A percentile compares a stretch with the other conserved stretches of the same genome.
Evolutionary conservation across 1,140 invertebrate genomes (phyloP).

Genomic region (Olivierus martensii): DNA sequence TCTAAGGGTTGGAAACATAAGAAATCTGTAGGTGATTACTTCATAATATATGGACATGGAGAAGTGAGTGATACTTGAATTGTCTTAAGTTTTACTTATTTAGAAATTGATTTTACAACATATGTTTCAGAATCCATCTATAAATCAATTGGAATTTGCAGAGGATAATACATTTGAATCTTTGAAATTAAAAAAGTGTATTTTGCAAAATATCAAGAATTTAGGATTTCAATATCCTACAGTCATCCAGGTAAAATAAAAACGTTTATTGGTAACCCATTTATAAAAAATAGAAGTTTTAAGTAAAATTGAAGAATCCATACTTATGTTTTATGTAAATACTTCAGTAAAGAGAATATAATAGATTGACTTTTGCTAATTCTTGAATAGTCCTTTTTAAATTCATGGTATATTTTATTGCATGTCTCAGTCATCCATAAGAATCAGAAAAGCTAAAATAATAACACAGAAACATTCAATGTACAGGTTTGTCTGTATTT

Average conservation of each 20-base stretch:
- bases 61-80: neutral
- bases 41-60: slow-evolving; percentile 8
- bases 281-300: no score
- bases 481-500: no score
- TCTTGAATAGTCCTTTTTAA: no score
- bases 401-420: no score
- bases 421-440: no score
- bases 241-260: neutral
- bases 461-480: no score
- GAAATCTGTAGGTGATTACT: slow-evolving; percentile 16
- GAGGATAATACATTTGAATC: neutral
- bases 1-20: slow-evolving; percentile 16
- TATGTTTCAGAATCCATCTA: neutral
- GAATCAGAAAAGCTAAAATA: no score
- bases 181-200: neutral
- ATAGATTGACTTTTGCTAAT: no score
- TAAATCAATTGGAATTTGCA: neutral
- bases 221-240: neutral
- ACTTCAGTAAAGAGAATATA: no score
- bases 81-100: neutral
- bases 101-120: neutral
- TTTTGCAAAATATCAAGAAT: neutral
- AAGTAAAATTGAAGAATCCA: no score
- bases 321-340: no score
- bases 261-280: no score